Percentiles rank a stretch among this genome's conserved stretches.
Evolutionary conservation across 1,140 invertebrate genomes (phyloP).

Genomic region (Tetramorium parvispinum): DNA sequence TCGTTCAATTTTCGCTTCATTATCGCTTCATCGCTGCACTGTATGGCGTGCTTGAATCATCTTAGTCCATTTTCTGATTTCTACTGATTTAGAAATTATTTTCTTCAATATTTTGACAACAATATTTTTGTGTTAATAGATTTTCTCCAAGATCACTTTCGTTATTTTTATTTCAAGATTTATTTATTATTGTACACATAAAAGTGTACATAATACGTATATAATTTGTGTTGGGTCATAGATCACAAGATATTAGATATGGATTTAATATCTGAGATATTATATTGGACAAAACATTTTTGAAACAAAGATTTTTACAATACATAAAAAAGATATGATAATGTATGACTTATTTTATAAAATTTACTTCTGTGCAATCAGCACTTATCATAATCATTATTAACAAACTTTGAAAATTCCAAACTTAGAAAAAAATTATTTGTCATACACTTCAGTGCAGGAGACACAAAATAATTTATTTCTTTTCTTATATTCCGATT

Average conservation of each 20-base stretch:
- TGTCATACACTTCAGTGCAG: constrained; percentile 28
- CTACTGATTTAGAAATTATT: neutral
- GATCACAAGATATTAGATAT: neutral
- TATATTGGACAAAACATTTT: neutral
- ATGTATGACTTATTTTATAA: neutral
- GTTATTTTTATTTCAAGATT: constrained; percentile 2
- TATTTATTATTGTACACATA: constrained; percentile 35
- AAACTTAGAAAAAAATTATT: constrained; percentile 47
- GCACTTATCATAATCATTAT: neutral
- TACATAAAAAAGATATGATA: neutral
- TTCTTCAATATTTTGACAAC: constrained; percentile 5
- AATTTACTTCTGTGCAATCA: neutral
- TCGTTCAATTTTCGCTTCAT: constrained; percentile 64
- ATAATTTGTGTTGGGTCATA: constrained; percentile 27
- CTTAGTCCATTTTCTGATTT: constrained; percentile 52
- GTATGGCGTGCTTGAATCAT: constrained; percentile 59
- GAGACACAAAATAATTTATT: constrained; percentile 7
- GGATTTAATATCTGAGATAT: neutral
- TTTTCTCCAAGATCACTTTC: neutral
- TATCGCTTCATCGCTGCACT: constrained; percentile 68
- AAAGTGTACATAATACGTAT: neutral
- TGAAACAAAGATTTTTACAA: neutral
- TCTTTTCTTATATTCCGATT: neutral
- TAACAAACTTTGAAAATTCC: constrained; percentile 27
- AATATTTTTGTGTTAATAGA: neutral